A percentile compares a stretch with the other conserved stretches of the same genome.
These are phyloP conservation scores for Megalops cyprinoides DNA, from an alignment of 2,797 vertebrate species.

Conservation along the genomic window DNA sequence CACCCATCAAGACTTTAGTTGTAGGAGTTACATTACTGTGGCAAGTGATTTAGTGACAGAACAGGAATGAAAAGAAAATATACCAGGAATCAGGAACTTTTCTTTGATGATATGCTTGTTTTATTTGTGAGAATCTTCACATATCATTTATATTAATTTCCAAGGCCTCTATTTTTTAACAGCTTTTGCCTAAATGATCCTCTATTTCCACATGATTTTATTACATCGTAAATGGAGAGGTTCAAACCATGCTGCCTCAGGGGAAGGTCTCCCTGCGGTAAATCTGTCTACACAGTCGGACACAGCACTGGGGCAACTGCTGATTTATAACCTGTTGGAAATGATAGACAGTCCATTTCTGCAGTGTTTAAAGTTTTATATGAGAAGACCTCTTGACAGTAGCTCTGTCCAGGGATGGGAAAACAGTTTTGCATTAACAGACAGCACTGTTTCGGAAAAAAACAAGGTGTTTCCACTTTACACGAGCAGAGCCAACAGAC, in stretches of 20 bases:
- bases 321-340: conserved; percentile 67
- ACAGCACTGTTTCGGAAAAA: background rate
- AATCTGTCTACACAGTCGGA: conserved; percentile 65
- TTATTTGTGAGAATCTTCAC: too few species aligned
- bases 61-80: background rate
- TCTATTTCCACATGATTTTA: background rate
- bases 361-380: conserved; percentile 44
- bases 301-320: conserved; percentile 38
- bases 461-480: background rate
- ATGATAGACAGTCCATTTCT: conserved; percentile 62
- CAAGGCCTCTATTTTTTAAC: background rate
- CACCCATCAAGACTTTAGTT: too few species aligned
- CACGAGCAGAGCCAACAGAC: too few species aligned
- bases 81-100: too few species aligned
- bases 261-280: conserved; percentile 63
- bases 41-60: too few species aligned
- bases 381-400: background rate
- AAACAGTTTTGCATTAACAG: background rate
- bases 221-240: background rate
- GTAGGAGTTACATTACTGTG: too few species aligned
- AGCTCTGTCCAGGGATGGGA: conserved; percentile 46
- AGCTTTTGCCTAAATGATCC: background rate
- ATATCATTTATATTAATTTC: background rate
- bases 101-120: too few species aligned
- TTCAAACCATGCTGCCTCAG: conserved; percentile 60